Evolutionary conservation across 2,888 invertebrate species (phyloP), one percentile per base, ranked within the genome.

Genomic region (Dynastes grantii): DNA sequence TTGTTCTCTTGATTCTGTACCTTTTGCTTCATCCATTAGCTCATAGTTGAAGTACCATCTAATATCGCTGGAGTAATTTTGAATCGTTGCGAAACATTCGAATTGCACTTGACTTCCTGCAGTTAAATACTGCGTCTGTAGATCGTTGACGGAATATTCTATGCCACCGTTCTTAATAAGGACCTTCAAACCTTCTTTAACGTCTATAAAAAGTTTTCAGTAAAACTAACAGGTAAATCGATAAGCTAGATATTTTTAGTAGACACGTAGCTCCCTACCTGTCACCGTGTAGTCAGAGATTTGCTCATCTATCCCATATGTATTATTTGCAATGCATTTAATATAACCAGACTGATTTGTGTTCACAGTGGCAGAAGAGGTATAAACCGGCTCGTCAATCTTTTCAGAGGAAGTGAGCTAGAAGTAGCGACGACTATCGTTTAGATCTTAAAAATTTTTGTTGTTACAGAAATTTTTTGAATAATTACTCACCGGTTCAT

Each of bases 301-400:
- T 1, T 80, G 77, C 1, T 81, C 79, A 65, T 85, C 85, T 0
- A 79, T 83, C 1, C 89, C 89, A n/a, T 88, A 81, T 0, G 82
- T 75, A 83, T 91, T 91, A 27, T 81, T 83, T 0, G 91, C 91
- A 0, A 76, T 71, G 81, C 92, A 92, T 64, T 84, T 85, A 0
- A 91, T 84, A 22, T 85, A 85, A 8, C 91, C 91, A 0, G 91
- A 89, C 11, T 86, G 80, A 2, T 83, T 84, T 4, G 90, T 88
- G n/a, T 82, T 86, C 29, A 91, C 87, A 78, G 85, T 85, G 3
- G 90, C 81, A 49, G 87, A 86, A 8, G 90, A 89, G 16, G 82
- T 84, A 45, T 82, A 79, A 64, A 83, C 81, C 40, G 85, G 80
- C 32, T 84, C 84, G 5, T 82, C 70, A 40, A 83, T 79, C n/a